Percentiles rank a stretch among this genome's conserved stretches.
Evolutionary conservation across 2,113 vertebrate species (phyloP).

Genomic region (Dunckerocampus dactyliophorus): DNA sequence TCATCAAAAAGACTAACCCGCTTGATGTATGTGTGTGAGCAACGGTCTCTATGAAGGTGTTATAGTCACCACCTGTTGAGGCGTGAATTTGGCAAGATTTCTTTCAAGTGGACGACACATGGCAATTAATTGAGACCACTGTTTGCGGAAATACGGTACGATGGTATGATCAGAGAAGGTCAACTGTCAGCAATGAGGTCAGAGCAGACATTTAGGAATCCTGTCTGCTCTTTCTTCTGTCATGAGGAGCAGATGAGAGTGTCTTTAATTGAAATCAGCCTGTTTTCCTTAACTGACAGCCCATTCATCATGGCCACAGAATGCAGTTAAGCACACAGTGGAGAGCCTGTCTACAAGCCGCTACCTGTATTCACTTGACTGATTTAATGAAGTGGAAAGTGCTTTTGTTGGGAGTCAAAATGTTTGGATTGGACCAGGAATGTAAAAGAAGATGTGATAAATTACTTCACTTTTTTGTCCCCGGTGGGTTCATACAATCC

Average conservation of each 20-base stretch:
- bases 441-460: slow-evolving; percentile 67
- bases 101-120: too few species aligned
- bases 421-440: slow-evolving; percentile 70
- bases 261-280: slow-evolving; percentile 79
- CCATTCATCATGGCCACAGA: slow-evolving; percentile 78
- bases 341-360: slow-evolving; percentile 66
- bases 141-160: not conserved
- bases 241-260: slow-evolving; percentile 68
- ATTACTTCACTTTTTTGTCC: slow-evolving; percentile 47
- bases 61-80: too few species aligned
- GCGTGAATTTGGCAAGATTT: too few species aligned
- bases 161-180: slow-evolving; percentile 27
- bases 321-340: slow-evolving; percentile 69
- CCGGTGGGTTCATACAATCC: slow-evolving; percentile 35
- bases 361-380: slow-evolving; percentile 75
- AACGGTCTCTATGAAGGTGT: too few species aligned
- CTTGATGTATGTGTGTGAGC: too few species aligned
- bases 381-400: slow-evolving; percentile 75
- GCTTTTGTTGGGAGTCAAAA: slow-evolving; percentile 75
- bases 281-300: slow-evolving; percentile 87
- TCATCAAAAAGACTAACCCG: not conserved
- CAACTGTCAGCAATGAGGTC: slow-evolving; percentile 61
- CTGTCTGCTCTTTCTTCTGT: slow-evolving; percentile 68
- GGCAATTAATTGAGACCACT: not conserved
- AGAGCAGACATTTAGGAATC: slow-evolving; percentile 51